Percentiles rank a stretch among this genome's conserved stretches.
These are phyloP conservation scores for Prunella fulvescens DNA, from an alignment of 2,113 vertebrate species.

Conservation along the genomic window DNA sequence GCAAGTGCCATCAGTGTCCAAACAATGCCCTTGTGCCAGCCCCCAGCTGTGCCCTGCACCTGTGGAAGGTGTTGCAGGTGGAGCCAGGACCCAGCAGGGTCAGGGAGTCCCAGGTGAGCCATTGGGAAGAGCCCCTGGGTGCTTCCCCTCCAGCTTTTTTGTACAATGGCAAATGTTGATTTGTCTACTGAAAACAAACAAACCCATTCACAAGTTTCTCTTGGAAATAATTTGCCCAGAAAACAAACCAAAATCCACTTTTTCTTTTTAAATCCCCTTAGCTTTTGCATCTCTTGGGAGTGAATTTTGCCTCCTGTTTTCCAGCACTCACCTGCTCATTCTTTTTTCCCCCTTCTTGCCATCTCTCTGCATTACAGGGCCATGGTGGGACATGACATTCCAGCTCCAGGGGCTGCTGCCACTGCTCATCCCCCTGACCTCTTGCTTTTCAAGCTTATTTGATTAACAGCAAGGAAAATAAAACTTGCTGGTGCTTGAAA, in stretches of 20 bases:
- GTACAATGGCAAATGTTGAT: neutral
- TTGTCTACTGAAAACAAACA: neutral
- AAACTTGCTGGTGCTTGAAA: neutral
- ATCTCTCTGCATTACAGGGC: neutral
- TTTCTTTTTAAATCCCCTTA: neutral
- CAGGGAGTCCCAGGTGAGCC: neutral
- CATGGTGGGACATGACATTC: fast-evolving
- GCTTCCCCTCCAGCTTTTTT: neutral
- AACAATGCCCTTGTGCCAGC: fast-evolving
- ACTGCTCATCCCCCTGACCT: fast-evolving
- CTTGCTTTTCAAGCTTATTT: neutral
- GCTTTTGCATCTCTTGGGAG: neutral
- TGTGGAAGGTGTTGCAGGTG: neutral
- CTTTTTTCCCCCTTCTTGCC: neutral
- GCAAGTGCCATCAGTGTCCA: fast-evolving
- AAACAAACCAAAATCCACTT: neutral
- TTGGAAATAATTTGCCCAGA: neutral
- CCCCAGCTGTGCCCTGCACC: neutral
- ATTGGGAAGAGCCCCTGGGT: neutral
- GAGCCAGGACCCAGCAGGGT: fast-evolving
- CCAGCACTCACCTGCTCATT: neutral
- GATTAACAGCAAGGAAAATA: neutral
- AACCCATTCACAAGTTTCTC: neutral
- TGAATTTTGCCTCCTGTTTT: neutral
- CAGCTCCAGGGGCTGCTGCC: neutral